phyloP scores from a whole-genome alignment of 2,797 vertebrate genomes.

The Danio choprae region DNA sequence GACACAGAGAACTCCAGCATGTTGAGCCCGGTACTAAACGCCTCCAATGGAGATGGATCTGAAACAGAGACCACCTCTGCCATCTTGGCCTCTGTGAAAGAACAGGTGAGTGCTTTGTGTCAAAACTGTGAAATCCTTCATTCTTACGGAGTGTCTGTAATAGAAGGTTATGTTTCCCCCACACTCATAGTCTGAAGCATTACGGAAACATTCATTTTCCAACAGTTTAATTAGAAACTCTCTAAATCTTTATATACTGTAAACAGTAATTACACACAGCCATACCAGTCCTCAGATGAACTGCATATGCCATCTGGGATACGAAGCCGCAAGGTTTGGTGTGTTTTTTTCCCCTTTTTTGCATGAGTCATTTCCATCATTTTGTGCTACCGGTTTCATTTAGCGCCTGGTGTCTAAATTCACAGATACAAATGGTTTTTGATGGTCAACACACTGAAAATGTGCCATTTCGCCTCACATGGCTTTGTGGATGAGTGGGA shows the following conservation, averaged over 20 bases:
- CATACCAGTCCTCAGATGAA: slow-evolving; percentile 39
- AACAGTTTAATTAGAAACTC: slow-evolving; percentile 43
- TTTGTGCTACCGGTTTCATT: slow-evolving; percentile 19
- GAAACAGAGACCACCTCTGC: slow-evolving; percentile 98
- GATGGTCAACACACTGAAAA: slow-evolving; percentile 23
- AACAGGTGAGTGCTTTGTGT: slow-evolving; percentile 84
- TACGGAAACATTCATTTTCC: slow-evolving; percentile 37
- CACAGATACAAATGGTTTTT: slow-evolving; percentile 52
- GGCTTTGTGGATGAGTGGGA: slow-evolving; percentile 3
- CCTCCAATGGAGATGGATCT: slow-evolving; percentile 95
- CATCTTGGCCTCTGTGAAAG: slow-evolving; percentile 97
- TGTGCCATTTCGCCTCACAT: slow-evolving; percentile 13
- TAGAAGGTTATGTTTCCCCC: slow-evolving; percentile 1
- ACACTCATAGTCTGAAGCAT: neutral
- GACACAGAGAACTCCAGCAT: slow-evolving; percentile 90
- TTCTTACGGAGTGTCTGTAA: neutral
- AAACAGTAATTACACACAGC: slow-evolving; percentile 55
- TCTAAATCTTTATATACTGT: slow-evolving; percentile 39
- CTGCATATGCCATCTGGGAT: slow-evolving; percentile 35
- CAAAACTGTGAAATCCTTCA: neutral
- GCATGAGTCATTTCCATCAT: slow-evolving; percentile 14
- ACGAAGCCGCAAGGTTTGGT: slow-evolving; percentile 36
- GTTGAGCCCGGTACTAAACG: slow-evolving; percentile 92
- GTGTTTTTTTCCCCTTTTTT: neutral
- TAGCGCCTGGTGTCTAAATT: slow-evolving; percentile 41